phyloP scores from a whole-genome alignment of 2,113 vertebrate species.

The Dryoscopus gambensis region DNA sequence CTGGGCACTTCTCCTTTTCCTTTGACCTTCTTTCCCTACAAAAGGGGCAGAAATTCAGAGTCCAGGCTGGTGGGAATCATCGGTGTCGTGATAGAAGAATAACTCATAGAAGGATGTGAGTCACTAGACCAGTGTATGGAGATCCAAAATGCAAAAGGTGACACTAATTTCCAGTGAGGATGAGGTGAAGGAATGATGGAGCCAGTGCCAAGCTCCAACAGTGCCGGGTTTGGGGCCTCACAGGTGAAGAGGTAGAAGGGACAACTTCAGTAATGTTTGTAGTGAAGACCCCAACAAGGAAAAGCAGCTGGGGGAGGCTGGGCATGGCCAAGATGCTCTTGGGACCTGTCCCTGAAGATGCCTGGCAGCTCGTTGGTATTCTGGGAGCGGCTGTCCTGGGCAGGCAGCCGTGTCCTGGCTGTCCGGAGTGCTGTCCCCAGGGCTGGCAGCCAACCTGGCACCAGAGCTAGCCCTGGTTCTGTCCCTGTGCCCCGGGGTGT shows the following conservation, averaged over 20 bases:
- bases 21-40: background rate
- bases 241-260: background rate
- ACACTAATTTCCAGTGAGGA: background rate
- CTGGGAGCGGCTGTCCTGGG: background rate
- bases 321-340: background rate
- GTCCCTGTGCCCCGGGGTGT: background rate
- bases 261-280: background rate
- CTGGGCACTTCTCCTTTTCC: background rate
- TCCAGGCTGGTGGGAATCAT: background rate
- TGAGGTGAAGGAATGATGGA: background rate
- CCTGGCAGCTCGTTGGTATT: background rate
- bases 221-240: background rate
- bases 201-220: background rate
- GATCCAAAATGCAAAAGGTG: background rate
- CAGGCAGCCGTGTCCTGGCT: background rate
- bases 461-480: background rate
- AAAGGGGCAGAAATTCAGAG: background rate
- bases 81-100: rapidly evolving
- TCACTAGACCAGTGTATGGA: background rate
- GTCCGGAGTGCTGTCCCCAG: rapidly evolving
- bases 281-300: rapidly evolving
- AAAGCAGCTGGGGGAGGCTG: background rate
- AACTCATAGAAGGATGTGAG: background rate
- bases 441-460: background rate
- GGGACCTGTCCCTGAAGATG: background rate